phyloP scores from a whole-genome alignment of 2,113 vertebrate genomes.

The Hydropotes inermis region DNA sequence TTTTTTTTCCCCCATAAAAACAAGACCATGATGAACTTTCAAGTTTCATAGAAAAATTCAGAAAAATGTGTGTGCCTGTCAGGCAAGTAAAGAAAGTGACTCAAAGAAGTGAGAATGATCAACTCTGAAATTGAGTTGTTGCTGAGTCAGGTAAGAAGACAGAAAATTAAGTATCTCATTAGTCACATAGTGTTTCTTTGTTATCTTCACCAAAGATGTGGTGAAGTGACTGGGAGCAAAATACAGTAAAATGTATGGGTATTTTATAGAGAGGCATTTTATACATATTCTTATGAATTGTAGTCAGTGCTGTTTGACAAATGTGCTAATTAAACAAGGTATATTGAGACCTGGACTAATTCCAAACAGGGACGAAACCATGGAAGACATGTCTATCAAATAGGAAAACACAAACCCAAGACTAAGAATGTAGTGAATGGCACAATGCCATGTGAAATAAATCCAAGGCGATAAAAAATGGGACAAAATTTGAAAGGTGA shows the following conservation, averaged over 20 bases:
- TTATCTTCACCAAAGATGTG: background rate
- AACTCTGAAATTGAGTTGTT: background rate
- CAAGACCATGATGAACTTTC: background rate
- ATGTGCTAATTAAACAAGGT: background rate
- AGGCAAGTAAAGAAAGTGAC: background rate
- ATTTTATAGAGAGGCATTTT: background rate
- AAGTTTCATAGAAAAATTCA: background rate
- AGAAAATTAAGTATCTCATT: background rate
- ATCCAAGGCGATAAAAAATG: background rate
- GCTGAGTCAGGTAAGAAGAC: background rate
- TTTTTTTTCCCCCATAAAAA: background rate
- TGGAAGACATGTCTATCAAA: background rate
- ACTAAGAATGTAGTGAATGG: background rate
- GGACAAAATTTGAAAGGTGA: background rate
- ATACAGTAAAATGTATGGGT: background rate
- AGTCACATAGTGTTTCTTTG: background rate
- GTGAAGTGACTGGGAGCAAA: background rate
- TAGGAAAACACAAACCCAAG: background rate
- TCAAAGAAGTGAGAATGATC: background rate
- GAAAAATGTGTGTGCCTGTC: background rate
- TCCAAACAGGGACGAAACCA: background rate
- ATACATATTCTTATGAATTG: background rate
- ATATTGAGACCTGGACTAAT: background rate
- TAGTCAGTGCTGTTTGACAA: background rate
- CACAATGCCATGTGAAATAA: background rate